A percentile compares a stretch with the other conserved stretches of the same genome.
Evolutionary conservation across 2,888 invertebrate genomes (phyloP).

Genomic region (Tetragnatha montana): DNA sequence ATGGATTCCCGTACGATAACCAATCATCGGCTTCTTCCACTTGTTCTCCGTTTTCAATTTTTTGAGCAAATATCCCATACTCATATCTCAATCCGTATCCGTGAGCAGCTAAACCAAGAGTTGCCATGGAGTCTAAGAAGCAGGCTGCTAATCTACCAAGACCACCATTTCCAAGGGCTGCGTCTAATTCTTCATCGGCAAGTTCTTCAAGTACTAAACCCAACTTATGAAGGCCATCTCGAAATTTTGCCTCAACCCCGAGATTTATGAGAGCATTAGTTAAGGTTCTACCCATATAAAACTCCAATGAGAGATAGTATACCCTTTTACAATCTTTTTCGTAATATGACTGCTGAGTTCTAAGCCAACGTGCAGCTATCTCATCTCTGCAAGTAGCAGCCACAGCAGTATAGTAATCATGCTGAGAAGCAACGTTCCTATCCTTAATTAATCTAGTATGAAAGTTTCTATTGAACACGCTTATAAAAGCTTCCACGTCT

Average conservation of each 20-base stretch:
- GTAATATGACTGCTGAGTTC: slow-evolving; percentile 99
- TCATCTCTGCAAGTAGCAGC: slow-evolving; percentile 98
- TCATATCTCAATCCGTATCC: slow-evolving; percentile 99
- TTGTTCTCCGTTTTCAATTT: slow-evolving; percentile 96
- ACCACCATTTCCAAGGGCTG: slow-evolving; percentile 98
- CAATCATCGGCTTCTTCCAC: slow-evolving; percentile 99
- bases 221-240: slow-evolving; percentile 98
- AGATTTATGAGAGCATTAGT: slow-evolving; percentile 99
- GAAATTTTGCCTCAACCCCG: slow-evolving; percentile 96
- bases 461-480: slow-evolving; percentile 97
- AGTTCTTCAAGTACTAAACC: slow-evolving; percentile 98
- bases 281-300: slow-evolving; percentile 98
- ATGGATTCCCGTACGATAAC: slow-evolving; percentile 98
- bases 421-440: slow-evolving; percentile 96
- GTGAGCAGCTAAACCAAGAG: slow-evolving; percentile 96
- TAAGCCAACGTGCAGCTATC: slow-evolving; percentile 98
- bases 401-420: slow-evolving; percentile 98
- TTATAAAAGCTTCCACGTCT: slow-evolving; percentile 97
- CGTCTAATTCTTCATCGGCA: slow-evolving; percentile 98
- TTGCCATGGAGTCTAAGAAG: slow-evolving; percentile 99
- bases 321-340: slow-evolving; percentile 99
- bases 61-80: slow-evolving; percentile 98
- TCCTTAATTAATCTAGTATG: slow-evolving; percentile 99
- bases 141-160: slow-evolving; percentile 98
- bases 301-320: slow-evolving; percentile 98